Evolutionary conservation across 2,113 vertebrate genomes (phyloP).

Genomic region (Dermatemys mawii): DNA sequence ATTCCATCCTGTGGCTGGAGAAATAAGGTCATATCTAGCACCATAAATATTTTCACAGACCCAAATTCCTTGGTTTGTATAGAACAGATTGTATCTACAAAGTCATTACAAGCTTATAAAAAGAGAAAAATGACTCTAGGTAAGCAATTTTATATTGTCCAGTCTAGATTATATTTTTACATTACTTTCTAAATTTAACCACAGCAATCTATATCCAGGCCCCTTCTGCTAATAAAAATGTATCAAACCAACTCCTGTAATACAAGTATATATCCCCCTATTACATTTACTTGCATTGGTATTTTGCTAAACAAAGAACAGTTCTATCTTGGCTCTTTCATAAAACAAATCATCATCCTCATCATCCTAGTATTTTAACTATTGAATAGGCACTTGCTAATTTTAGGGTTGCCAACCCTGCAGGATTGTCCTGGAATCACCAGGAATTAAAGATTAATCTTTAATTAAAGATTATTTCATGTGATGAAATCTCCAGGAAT

Average conservation of each 20-base stretch:
- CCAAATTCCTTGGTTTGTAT: not conserved
- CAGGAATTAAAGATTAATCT: too few species aligned
- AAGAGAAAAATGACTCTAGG: not conserved
- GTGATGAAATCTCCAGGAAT: too few species aligned
- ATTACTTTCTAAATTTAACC: not conserved
- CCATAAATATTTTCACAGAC: not conserved
- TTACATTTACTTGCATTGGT: not conserved
- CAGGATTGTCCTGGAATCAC: too few species aligned
- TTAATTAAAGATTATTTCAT: too few species aligned
- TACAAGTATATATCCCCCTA: not conserved
- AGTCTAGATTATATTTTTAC: not conserved
- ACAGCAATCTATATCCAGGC: not conserved
- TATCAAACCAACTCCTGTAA: conserved; percentile 2
- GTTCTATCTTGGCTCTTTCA: not conserved
- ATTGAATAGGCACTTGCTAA: not conserved
- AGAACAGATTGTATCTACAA: not conserved
- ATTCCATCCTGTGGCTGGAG: not conserved
- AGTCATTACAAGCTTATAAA: not conserved
- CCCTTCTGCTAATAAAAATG: not conserved
- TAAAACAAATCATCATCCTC: conserved; percentile 20
- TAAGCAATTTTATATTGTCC: rapidly evolving
- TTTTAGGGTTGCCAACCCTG: too few species aligned
- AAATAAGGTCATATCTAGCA: not conserved
- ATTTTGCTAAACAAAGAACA: not conserved
- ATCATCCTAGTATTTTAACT: not conserved